Evolutionary conservation across 1,140 invertebrate genomes (phyloP), one percentile per base, ranked within the genome.

Genomic region (Nixonia krombeini): DNA sequence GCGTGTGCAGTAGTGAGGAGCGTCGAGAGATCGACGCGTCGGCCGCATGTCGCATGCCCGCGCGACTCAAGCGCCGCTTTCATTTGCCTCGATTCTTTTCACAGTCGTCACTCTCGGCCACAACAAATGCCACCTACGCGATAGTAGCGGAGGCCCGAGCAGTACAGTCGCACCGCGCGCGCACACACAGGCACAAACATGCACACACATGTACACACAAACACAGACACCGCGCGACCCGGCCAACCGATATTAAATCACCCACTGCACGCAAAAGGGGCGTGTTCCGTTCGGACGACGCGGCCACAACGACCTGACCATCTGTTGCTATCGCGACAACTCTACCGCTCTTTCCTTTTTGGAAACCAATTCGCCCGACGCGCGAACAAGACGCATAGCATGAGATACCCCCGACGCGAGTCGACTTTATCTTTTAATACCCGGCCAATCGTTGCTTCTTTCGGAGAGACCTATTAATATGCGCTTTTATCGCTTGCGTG

Each of bases 121-220:
- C 42, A 64, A 64, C 35, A 33, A 56, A 56, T 45, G 50, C 52
- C 61, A 56, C 61, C 61, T 56, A 64, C 61, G 50, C 45, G n/a
- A n/a, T n/a, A n/a, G n/a, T 51, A 50, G 17, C 26, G 50, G 15
- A 12, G 46, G 18, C 17, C 42, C 31, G 12, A 50, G n/a, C n/a
- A n/a, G n/a, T n/a, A n/a, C n/a, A n/a, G n/a, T n/a, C n/a, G n/a
- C n/a, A n/a, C n/a, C n/a, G n/a, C n/a, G n/a, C n/a, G n/a, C n/a
- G n/a, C n/a, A n/a, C n/a, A n/a, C n/a, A n/a, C n/a, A n/a, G n/a
- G n/a, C n/a, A n/a, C n/a, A n/a, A n/a, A n/a, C n/a, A n/a, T n/a
- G n/a, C n/a, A n/a, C n/a, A n/a, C 50, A 29, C 41, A 40, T 15
- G 25, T n/a, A 35, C 8, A 18, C 23, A n/a, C 31, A 18, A 18